Conservation (phyloP, 2,888 invertebrate genomes). For the Synanthedon formicaeformis region DNA sequence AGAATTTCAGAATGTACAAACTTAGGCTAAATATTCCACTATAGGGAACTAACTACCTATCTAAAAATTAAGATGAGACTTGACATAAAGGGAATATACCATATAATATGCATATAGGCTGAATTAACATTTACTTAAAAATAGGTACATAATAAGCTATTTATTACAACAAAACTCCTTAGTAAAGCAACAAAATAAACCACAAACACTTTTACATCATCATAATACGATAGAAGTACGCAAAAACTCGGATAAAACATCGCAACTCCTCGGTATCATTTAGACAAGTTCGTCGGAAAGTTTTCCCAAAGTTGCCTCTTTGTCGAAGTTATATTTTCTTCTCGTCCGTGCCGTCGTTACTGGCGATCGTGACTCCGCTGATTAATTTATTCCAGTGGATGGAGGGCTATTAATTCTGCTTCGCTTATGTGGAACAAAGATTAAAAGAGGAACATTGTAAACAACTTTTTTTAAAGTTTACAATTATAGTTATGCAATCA, state of each 20-base stretch:
- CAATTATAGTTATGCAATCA: no score
- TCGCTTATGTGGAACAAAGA: neutral
- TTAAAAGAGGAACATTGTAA: no score
- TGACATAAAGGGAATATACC: no score
- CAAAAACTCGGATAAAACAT: constrained; percentile 39
- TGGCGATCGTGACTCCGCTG: constrained; percentile 52
- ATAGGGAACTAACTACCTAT: no score
- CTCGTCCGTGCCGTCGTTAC: constrained; percentile 55
- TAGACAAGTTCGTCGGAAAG: constrained; percentile 24
- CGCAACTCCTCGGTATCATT: constrained; percentile 33
- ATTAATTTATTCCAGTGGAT: constrained; percentile 47
- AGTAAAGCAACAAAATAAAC: neutral
- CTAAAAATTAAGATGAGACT: no score
- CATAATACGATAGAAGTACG: constrained; percentile 20
- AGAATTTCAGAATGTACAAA: no score
- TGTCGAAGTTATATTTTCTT: constrained; percentile 36
- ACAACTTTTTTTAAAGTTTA: no score
- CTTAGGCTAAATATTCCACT: no score
- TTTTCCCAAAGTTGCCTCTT: constrained; percentile 23
- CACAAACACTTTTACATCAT: constrained; percentile 5
- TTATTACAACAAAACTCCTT: no score
- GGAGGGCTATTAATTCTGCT: constrained; percentile 7
- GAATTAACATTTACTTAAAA: no score
- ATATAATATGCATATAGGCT: no score
- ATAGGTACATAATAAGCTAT: no score